phyloP scores from a whole-genome alignment of 2,113 vertebrate species.

The Lophochroa leadbeateri region DNA sequence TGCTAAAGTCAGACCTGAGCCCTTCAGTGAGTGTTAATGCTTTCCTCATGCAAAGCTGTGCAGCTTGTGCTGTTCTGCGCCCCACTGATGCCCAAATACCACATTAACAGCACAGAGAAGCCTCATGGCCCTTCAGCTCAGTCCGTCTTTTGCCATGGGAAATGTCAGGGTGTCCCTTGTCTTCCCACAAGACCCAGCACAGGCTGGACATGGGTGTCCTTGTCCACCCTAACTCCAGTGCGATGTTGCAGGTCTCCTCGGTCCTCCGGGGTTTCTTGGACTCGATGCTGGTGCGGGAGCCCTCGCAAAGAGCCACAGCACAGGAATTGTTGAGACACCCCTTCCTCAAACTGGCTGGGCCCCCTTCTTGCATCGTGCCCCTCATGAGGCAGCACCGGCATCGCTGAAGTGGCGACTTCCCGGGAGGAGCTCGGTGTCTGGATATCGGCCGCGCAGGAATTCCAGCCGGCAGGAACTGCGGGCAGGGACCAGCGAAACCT shows the following conservation, averaged over 20 bases:
- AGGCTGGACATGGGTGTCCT: no score
- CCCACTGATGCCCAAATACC: background rate
- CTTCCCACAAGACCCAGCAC: accelerated
- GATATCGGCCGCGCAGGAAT: background rate
- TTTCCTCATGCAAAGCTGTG: background rate
- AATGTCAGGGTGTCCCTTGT: background rate
- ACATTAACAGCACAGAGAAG: accelerated
- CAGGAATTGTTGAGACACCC: slow-evolving; percentile 92
- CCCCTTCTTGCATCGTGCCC: slow-evolving; percentile 94
- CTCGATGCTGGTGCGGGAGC: slow-evolving; percentile 95
- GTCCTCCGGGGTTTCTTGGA: slow-evolving; percentile 93
- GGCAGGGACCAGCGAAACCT: background rate
- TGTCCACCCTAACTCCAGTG: background rate
- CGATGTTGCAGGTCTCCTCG: slow-evolving; percentile 83
- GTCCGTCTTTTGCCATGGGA: background rate
- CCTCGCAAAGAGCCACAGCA: slow-evolving; percentile 92
- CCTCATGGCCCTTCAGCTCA: accelerated
- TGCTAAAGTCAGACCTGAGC: background rate
- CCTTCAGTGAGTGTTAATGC: background rate
- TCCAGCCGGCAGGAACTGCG: background rate
- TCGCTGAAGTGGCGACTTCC: slow-evolving; percentile 72
- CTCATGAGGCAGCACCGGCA: slow-evolving; percentile 98
- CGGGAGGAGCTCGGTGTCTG: background rate
- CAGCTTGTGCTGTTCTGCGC: background rate
- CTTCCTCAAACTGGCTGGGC: slow-evolving; percentile 92